Evolutionary conservation across 2,888 invertebrate species (phyloP).

Genomic region (Agonopterix heracliana): DNA sequence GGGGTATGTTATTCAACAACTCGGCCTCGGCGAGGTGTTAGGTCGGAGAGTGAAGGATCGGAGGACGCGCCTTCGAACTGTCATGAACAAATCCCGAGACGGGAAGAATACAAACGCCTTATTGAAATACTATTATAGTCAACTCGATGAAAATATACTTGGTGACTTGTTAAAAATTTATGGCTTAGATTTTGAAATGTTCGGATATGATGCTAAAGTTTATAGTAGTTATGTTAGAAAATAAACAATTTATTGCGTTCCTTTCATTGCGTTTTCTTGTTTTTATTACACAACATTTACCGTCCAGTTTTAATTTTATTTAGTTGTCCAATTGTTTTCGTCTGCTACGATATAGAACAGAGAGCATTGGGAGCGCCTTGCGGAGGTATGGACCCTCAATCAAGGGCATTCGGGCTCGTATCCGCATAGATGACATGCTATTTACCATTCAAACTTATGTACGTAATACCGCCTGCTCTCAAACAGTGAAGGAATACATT

Average conservation of each 20-base stretch:
- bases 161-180: slow-evolving; percentile 78
- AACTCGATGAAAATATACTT: slow-evolving; percentile 72
- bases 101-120: slow-evolving; percentile 62
- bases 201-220: slow-evolving; percentile 77
- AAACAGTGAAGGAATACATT: too few species aligned
- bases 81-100: slow-evolving; percentile 73
- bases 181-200: slow-evolving; percentile 81
- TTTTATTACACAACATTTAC: neutral
- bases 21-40: slow-evolving; percentile 73
- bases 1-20: slow-evolving; percentile 75
- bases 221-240: slow-evolving; percentile 72
- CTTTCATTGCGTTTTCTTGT: slow-evolving; percentile 1
- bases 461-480: too few species aligned
- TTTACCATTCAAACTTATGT: too few species aligned
- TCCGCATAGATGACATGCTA: too few species aligned
- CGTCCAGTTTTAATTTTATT: too few species aligned
- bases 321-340: too few species aligned
- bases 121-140: slow-evolving; percentile 71
- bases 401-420: too few species aligned
- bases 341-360: too few species aligned
- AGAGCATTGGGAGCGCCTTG: too few species aligned
- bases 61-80: slow-evolving; percentile 66
- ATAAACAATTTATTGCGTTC: slow-evolving; percentile 35
- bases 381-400: too few species aligned
- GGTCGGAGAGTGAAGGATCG: slow-evolving; percentile 64